Evolutionary conservation across 2,888 invertebrate genomes (phyloP), one percentile per base, ranked within the genome.

Genomic region (Eupelmus urozonus): DNA sequence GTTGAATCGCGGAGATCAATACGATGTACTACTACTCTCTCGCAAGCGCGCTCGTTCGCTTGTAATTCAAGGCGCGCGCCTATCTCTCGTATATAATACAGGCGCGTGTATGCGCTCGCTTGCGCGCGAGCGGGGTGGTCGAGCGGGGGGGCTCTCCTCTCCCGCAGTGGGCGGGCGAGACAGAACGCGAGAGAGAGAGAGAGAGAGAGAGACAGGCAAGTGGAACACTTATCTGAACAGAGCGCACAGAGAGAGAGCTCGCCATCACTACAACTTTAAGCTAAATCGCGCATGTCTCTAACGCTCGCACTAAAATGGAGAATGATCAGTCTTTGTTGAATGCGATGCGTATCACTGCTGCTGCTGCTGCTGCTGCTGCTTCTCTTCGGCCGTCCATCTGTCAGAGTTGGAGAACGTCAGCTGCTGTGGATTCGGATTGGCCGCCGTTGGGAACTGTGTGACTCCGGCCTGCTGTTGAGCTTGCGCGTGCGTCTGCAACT

Each of bases 1-100:
- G 88, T 86, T 86, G 87, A 88, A 88, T 87, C 87, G 87, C 85
- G 78, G 82, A 72, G 88, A 88, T 88, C 88, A 88, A 88, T 88
- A 88, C 87, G 85, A 85, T 82, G 83, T 82, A 83, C 84, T 70
- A 62, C 45, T 51, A 49, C 67, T 65, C 80, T 82, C 84, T 80
- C 84, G 82, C 20, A 23, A 2, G 9, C 53, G 70, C 84, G 79
- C 84, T 82, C 20, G 40, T 3, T 7, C 53, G 70, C 59, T 49
- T 25, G 76, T 45, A 70, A 53, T 55, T 63, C 53, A 70, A 70
- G 72, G 40, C 60, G 59, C 70, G 69, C 63, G 76, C 70, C 76
- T 69, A 76, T 69, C 76, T 70, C 51, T 69, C 63, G 45, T 25
- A 27, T 63, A 20, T 45, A 45, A 45, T 34, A 34, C 9, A 34